Evolutionary conservation across 1,140 invertebrate species (phyloP), one percentile per base, ranked within the genome.

Genomic region (Neuroterus valhalla): DNA sequence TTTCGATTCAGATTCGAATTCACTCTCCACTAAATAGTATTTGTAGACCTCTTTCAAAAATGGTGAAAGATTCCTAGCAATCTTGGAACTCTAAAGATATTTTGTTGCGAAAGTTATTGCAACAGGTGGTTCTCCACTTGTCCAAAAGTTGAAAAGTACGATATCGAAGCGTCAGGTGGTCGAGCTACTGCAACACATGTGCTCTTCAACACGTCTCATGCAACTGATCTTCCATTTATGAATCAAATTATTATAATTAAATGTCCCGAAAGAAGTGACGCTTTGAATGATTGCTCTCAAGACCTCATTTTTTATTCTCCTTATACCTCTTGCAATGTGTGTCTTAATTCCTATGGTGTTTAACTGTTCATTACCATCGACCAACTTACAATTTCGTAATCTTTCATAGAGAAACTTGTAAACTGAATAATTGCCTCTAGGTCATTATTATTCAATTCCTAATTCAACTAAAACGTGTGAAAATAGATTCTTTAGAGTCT

Each of bases 391-490:
- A 48, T n/a, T n/a, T 48, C 17, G 17, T 8, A 17, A 48, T 19
- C n/a, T n/a, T 48, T 10, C 5, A 17, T 17, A 48, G 8, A 62
- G 26, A 26, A 62, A 5, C 31, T 2, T 3, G 26, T 62, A 26
- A 26, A 62, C 15, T 31, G 12, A 31, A 4, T 3, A 62, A 31
- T 38, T 31, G 31, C 31, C 12, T 12, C 23, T 15, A 12, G 15
- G 23, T 3, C 14, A 62, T 6, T 62, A 31, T 62, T 31, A 23
- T 62, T 62, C 26, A 6, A 15, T 31, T 31, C 31, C 4, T 62
- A 62, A 62, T 62, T 62, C 12, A 26, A 31, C 55, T 62, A 62
- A 62, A 62, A 38, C 23, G 23, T 62, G 55, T 15, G 55, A 62
- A 38, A 38, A 62, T 4, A 31, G 31, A 62, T 62, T 38, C 55